Conservation (phyloP, 1,140 invertebrate genomes). For the Diachasma alloeum region DNA sequence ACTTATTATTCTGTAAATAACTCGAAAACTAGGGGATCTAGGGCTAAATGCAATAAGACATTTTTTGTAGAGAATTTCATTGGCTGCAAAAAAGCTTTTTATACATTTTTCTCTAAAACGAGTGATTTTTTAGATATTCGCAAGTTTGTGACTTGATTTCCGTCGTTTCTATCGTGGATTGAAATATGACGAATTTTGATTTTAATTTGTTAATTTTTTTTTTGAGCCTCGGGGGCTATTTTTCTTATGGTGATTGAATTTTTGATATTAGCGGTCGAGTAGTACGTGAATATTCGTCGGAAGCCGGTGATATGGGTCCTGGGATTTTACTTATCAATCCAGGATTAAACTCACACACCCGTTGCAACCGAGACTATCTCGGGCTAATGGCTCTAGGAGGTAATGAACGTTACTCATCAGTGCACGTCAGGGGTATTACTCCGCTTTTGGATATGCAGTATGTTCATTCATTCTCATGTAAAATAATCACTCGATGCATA, state of each 20-base stretch:
- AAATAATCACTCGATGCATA: background rate
- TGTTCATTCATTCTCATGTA: background rate
- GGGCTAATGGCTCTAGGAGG: slow-evolving; percentile 44
- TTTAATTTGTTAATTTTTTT: no score
- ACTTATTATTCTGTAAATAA: no score
- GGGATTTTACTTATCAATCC: slow-evolving; percentile 54
- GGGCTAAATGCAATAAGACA: no score
- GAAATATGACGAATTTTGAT: no score
- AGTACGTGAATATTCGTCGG: background rate
- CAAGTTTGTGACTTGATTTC: no score
- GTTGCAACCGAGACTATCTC: slow-evolving; percentile 39
- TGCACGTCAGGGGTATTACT: background rate
- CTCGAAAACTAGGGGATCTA: no score
- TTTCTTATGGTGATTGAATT: background rate
- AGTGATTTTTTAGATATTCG: no score
- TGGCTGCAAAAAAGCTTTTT: no score
- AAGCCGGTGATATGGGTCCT: slow-evolving; percentile 5
- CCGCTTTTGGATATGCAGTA: background rate
- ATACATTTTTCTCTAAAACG: no score
- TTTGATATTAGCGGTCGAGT: background rate
- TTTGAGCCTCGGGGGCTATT: background rate
- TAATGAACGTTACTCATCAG: slow-evolving; percentile 57
- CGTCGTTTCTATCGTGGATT: no score
- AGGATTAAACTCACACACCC: slow-evolving; percentile 52
- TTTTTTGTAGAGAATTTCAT: no score